Base-by-base conservation (phyloP, 2,888 invertebrate genomes). In the Drosophila subquinaria region DNA sequence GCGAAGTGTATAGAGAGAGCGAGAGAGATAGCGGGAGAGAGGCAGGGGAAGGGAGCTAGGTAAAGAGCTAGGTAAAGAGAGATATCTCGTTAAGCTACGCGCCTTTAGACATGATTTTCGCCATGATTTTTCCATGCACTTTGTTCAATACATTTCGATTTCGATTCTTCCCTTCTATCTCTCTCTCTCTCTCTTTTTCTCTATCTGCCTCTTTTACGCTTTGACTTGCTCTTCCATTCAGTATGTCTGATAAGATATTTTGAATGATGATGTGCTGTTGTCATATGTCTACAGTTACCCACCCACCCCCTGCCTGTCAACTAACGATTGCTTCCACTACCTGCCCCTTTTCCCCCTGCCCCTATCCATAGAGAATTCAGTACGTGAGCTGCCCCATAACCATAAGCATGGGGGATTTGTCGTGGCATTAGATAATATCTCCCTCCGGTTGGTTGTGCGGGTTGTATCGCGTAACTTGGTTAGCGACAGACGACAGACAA, bases 251-350 rank as follows among this genome's bases (percentile, higher is more conserved):
- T 90, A 89, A 89, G 89, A 85, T 88, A 90, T 82, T 89, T 90
- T 90, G 90, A 90, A 90, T 89, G 91, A 89, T 89, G 89, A 90
- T 90, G 90, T 91, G 88, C 82, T 75, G 73, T 75, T 89, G 85
- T 85, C 88, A 84, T 73, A 74, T 72, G 88, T 74, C 74, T 73
- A 65, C 63, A 65, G 65, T 64, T 74, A 51, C 64, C 74, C n/a
- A 27, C 42, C 23, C 42, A 40, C 11, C 2, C 11, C n/a, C 52
- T 48, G 33, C 4, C 4, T 11, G 5, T 20, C 20, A 45, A 4
- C 23, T 45, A 45, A 45, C 20, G 23, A n/a, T n/a, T 15, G 45
- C 43, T 9, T 4, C 23, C 17, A 20, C 30, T 15, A 40, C 38
- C 15, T 13, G 5, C 33, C 11, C 50, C 8, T 40, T 20, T 2